Percentiles rank a stretch among this genome's conserved stretches.
These are phyloP conservation scores for Trigoniulus corallinus DNA, from an alignment of 1,140 invertebrate species.

Conservation along the genomic window DNA sequence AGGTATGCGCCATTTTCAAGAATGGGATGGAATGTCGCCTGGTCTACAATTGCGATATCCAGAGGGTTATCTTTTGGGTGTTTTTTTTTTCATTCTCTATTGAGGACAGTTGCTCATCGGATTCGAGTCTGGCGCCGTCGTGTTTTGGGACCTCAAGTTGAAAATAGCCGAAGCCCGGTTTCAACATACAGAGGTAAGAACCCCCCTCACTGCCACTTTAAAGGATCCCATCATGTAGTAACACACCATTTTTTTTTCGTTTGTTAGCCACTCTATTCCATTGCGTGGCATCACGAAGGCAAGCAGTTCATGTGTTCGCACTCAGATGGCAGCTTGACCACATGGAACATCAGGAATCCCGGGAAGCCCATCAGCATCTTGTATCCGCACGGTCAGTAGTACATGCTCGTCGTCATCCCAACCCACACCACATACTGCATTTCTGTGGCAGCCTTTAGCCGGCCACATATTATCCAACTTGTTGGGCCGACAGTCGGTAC, in stretches of 20 bases:
- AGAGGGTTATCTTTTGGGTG: neutral
- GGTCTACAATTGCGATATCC: too few species aligned
- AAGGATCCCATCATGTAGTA: too few species aligned
- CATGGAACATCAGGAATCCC: slow-evolving; percentile 64
- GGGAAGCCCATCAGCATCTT: slow-evolving; percentile 60
- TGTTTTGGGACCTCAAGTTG: slow-evolving; percentile 84
- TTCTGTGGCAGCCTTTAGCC: too few species aligned
- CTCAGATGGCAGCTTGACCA: slow-evolving; percentile 81
- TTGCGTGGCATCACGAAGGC: slow-evolving; percentile 90
- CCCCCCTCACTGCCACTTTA: neutral
- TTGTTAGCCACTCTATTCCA: too few species aligned
- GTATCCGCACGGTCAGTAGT: slow-evolving; percentile 70
- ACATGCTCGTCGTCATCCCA: too few species aligned
- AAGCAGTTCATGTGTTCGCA: slow-evolving; percentile 96
- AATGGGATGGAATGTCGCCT: neutral
- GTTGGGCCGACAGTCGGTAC: too few species aligned
- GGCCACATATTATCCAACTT: too few species aligned
- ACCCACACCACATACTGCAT: too few species aligned
- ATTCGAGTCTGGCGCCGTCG: slow-evolving; percentile 84
- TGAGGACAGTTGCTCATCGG: slow-evolving; percentile 73
- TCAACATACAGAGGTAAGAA: slow-evolving; percentile 35
- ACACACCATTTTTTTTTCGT: too few species aligned
- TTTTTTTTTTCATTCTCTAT: neutral
- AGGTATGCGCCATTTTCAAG: slow-evolving; percentile 38
- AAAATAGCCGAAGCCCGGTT: slow-evolving; percentile 64